Conservation (phyloP, 2,113 vertebrate genomes). For the Thomomys bottae region DNA sequence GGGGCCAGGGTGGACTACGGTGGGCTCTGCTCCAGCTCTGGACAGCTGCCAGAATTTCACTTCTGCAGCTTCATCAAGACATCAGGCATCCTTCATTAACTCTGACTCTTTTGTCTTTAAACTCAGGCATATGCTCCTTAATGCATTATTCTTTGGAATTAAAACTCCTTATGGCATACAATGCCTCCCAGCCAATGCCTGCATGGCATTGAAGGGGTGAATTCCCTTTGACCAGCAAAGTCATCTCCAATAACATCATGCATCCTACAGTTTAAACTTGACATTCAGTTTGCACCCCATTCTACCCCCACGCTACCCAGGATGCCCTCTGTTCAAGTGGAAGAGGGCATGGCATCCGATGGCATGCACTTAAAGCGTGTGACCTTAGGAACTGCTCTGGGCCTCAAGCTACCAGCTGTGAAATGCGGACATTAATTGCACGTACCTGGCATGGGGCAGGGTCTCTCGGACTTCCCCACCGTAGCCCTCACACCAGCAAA, state of each 20-base stretch:
- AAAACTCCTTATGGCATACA: slow-evolving; percentile 20
- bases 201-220: not conserved
- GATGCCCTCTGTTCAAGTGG: not conserved
- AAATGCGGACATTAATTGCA: not conserved
- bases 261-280: not conserved
- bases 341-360: not conserved
- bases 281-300: not conserved
- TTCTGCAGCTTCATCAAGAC: not conserved
- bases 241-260: not conserved
- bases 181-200: not conserved
- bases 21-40: not conserved
- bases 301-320: not conserved
- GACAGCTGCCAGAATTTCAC: not conserved
- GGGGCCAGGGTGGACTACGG: too few species aligned
- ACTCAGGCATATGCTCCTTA: not conserved
- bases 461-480: not conserved
- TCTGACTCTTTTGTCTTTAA: slow-evolving; percentile 24
- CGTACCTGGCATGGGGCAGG: not conserved
- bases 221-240: not conserved
- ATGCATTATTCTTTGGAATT: slow-evolving; percentile 46
- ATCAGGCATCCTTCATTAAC: not conserved
- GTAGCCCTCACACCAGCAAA: not conserved
- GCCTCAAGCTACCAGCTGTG: slow-evolving; percentile 5
- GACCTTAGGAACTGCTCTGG: not conserved
- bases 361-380: not conserved